Conservation (phyloP, 2,888 invertebrate species). For the Charanyca ferruginea region DNA sequence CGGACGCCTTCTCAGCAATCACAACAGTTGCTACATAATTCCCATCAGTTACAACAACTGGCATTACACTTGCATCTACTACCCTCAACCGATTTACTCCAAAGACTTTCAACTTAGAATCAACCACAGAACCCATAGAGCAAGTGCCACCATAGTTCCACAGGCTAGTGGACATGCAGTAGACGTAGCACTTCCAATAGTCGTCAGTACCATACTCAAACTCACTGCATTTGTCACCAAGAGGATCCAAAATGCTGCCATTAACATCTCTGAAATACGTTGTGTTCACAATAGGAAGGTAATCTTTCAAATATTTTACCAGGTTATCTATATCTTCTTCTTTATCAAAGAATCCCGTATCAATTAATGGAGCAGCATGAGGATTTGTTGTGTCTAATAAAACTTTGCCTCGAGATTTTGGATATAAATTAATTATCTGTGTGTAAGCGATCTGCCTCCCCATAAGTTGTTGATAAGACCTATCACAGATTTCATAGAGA, state of each 20-base stretch:
- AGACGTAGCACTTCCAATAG: constrained; percentile 66
- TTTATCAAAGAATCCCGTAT: constrained; percentile 60
- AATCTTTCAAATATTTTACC: constrained; percentile 67
- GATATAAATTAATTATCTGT: constrained; percentile 56
- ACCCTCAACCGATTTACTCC: constrained; percentile 30
- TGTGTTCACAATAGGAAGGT: constrained; percentile 64
- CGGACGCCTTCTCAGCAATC: constrained; percentile 39
- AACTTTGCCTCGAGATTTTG: constrained; percentile 68
- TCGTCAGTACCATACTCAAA: constrained; percentile 53
- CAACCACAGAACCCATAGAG: constrained; percentile 35
- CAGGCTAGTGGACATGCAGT: constrained; percentile 18
- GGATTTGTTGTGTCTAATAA: constrained; percentile 63
- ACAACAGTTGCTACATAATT: constrained; percentile 29
- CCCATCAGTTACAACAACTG: constrained; percentile 13
- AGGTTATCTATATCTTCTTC: constrained; percentile 66
- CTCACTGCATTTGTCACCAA: constrained; percentile 41
- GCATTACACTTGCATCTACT: too few relatives aligned
- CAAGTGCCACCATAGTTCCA: constrained; percentile 40
- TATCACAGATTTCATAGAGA: constrained; percentile 10
- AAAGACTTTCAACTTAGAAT: constrained; percentile 27
- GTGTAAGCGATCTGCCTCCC: constrained; percentile 17
- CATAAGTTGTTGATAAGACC: not conserved
- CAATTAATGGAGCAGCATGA: constrained; percentile 63
- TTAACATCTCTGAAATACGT: constrained; percentile 65
- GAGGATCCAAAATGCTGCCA: constrained; percentile 60